phyloP scores from a whole-genome alignment of 2,797 vertebrate genomes.

The Pseudochirops cupreus region DNA sequence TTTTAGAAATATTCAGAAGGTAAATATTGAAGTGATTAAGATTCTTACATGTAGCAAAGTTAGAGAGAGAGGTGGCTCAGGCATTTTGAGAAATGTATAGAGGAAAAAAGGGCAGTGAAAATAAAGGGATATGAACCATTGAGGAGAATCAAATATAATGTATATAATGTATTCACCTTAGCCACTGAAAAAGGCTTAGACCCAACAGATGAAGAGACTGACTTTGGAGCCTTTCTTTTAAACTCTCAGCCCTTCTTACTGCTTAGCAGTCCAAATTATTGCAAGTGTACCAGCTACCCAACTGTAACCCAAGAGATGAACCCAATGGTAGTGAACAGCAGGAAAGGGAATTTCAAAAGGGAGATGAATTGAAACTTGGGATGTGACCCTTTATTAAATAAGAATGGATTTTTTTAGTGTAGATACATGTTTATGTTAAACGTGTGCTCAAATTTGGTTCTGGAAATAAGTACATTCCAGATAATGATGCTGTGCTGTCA shows the following conservation, averaged over 20 bases:
- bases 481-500: constrained; percentile 38
- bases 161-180: background rate
- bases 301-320: background rate
- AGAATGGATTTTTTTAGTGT: background rate
- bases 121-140: background rate
- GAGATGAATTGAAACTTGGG: background rate
- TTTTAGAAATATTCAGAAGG: background rate
- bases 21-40: background rate
- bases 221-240: background rate
- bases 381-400: background rate
- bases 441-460: background rate
- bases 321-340: background rate
- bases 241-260: background rate
- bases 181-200: background rate
- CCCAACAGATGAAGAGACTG: background rate
- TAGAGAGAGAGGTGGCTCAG: background rate
- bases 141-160: background rate
- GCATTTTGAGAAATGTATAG: background rate
- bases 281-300: background rate
- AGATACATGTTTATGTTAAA: background rate
- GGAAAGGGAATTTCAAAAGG: background rate
- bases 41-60: background rate
- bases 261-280: background rate
- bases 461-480: constrained; percentile 45
- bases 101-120: background rate